These are phyloP conservation scores for Drosophila navojoa DNA, from an alignment of 1,140 invertebrate genomes.

Conservation along the genomic window DNA sequence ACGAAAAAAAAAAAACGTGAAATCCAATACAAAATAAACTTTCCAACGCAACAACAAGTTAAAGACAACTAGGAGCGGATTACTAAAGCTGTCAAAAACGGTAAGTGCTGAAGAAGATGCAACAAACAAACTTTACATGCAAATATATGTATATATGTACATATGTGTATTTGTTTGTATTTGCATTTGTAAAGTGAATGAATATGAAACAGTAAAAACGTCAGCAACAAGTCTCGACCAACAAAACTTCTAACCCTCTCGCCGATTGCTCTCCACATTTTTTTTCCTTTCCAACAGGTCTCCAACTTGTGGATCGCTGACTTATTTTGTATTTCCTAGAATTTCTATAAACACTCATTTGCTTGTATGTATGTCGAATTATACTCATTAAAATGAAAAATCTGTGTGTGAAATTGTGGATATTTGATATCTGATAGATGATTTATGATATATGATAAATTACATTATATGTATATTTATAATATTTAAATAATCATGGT, in stretches of 20 bases:
- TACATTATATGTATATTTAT: no score
- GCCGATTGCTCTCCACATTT: not conserved
- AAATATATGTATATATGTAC: not conserved
- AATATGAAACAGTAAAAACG: not conserved
- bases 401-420: not conserved
- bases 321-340: slow-evolving; percentile 19
- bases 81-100: slow-evolving; percentile 44
- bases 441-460: no score
- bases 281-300: not conserved
- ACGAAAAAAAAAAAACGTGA: not conserved
- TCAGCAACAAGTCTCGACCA: not conserved
- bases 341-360: not conserved
- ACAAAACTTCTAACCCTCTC: not conserved
- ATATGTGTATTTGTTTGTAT: not conserved
- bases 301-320: not conserved
- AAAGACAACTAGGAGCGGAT: slow-evolving; percentile 34
- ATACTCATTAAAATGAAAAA: not conserved
- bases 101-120: slow-evolving; percentile 19
- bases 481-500: no score
- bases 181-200: not conserved
- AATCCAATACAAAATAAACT: slow-evolving; percentile 38
- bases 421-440: no score
- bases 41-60: slow-evolving; percentile 28
- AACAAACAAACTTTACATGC: not conserved
- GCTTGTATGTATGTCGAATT: not conserved